Evolutionary conservation across 92 coral and sea anemone species (phyloP), one percentile per base, ranked within the genome.

Genomic region (Pocillopora grandis): DNA sequence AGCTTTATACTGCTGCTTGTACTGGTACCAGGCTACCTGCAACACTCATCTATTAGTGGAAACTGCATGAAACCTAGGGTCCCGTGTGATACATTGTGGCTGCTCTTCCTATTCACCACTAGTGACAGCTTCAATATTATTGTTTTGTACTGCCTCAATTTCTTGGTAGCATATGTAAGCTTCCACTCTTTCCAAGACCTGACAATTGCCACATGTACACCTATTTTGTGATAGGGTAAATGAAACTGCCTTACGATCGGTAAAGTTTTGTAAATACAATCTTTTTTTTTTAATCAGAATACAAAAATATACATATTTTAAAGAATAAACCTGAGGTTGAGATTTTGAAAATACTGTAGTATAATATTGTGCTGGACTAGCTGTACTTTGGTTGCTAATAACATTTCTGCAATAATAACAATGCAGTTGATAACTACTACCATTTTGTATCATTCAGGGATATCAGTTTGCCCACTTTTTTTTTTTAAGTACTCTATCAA

Each of bases 1-100:
- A 52, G 55, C 88, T 71, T 59, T 66, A 65, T 84, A 84, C 31
- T 84, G 87, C 58, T 76, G 82, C 21, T 15, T 63, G 37, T 84
- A 76, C 21, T 84, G 87, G 33, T 65, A 66, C 63, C 81, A 56
- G 16, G 87, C 87, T 12, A 62, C 60, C 62, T 84, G 88, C 58
- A 84, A 18, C 11, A 84, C 82, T 66, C 82, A 74, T 75, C 79
- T 74, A 64, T 84, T 76, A 56, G 72, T 73, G 64, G 80, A 85
- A 9, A 85, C 88, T 31, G 77, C 77, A 69, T 67, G 49, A 59
- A 84, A 84, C 52, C 82, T 76, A n/a, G 87, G 87, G 49, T 83
- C 80, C 19, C 61, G 80, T 62, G 87, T 84, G 57, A 68, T 85
- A 49, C 88, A 85, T 31, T 10, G 52, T 23, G 88, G 82, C 5